Conservation (phyloP, 2,888 invertebrate species). For the Philaethria dido region DNA sequence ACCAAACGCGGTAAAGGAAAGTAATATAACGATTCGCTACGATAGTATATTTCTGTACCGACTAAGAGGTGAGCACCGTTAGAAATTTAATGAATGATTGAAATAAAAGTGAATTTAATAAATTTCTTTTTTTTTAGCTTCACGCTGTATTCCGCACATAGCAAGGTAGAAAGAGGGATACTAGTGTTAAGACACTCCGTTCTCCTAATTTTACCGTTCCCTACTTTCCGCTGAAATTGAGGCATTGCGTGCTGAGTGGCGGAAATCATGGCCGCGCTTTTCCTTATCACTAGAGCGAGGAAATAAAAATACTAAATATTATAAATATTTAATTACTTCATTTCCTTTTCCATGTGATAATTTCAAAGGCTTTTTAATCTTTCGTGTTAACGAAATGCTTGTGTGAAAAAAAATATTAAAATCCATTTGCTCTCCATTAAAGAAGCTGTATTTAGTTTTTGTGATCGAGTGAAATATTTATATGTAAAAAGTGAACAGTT, state of each 20-base stretch:
- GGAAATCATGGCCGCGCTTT: too few species aligned
- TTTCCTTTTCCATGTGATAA: too few species aligned
- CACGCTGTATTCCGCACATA: too few species aligned
- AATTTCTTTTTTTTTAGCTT: too few species aligned
- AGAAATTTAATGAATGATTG: slow-evolving; percentile 11
- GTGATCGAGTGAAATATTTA: background rate
- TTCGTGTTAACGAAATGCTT: background rate
- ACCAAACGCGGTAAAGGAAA: slow-evolving; percentile 20
- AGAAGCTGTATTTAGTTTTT: background rate
- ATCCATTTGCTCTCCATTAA: background rate
- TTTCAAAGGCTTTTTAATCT: background rate
- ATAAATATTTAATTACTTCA: too few species aligned
- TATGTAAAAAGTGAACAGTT: background rate
- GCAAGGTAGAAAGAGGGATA: too few species aligned
- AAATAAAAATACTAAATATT: too few species aligned
- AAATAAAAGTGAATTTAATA: slow-evolving; percentile 24
- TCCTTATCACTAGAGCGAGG: too few species aligned
- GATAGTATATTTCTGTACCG: slow-evolving; percentile 14
- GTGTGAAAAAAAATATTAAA: background rate
- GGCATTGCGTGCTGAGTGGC: too few species aligned
- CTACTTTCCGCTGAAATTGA: too few species aligned
- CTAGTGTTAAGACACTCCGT: too few species aligned
- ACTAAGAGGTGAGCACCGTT: slow-evolving; percentile 5
- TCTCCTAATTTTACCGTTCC: too few species aligned
- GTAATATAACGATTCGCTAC: slow-evolving; percentile 24